Evolutionary conservation across 2,797 vertebrate genomes (phyloP), one percentile per base, ranked within the genome.

Genomic region (Mormyrops boulengeri): DNA sequence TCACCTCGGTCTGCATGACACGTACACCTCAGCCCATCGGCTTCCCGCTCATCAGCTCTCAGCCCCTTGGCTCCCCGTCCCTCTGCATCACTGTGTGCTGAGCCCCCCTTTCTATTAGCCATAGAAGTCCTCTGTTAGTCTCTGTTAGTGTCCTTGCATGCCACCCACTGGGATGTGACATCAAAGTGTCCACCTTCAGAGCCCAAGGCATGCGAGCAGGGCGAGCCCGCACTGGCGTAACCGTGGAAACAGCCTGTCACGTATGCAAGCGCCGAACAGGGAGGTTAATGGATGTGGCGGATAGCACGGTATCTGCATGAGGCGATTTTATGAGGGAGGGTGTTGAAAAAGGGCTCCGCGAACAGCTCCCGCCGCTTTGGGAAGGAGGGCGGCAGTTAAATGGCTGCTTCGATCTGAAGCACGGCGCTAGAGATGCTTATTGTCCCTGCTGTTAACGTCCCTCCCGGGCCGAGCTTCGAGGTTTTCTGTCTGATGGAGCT

Each of bases 71-170:
- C 69, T 38, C 69, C 30, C 66, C 66, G 0, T 38, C 11, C 66
- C 66, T 38, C 66, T 73, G 66, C 38, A 17, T 80, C 14, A 17
- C 38, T 44, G 38, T 80, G 73, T 80, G 12, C 38, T 19, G 38
- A 6, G 5, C 6, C 41, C 73, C 38, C 73, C 34, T 80, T 38
- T 11, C 6, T 47, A 9, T 80, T 44, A 80, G 14, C 73, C 19
- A n/a, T 19, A 80, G 34, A 80, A 8, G 34, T 44, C 19, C 6
- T n/a, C 17, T 19, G 2, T 80, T 80, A 17, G 38, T 19, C 17
- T 44, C 77, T 47, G 17, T 82, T 82, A 82, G 77, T 82, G 41
- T 82, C 77, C 41, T 82, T 82, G 77, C 77, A 44, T 80, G 73
- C 73, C 73, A 19, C 17, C 17, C 38, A 44, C 73, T 19, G 41